phyloP scores from a whole-genome alignment of 2,113 vertebrate genomes.

The Saimiri boliviensis region DNA sequence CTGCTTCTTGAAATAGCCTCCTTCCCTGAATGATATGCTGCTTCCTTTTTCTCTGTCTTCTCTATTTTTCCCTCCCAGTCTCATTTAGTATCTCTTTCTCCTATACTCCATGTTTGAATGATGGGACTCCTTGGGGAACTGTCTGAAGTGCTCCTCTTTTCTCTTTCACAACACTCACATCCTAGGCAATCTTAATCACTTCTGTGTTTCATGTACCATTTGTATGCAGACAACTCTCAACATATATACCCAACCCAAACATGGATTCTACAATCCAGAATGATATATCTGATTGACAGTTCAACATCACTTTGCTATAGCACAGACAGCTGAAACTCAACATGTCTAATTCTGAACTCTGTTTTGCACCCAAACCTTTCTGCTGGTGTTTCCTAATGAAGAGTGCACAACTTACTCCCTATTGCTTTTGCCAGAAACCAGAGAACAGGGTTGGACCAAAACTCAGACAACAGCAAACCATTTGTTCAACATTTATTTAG shows the following conservation, averaged over 20 bases:
- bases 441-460: neutral
- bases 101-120: neutral
- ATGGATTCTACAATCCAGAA: neutral
- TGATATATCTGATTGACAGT: neutral
- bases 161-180: neutral
- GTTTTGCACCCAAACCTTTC: neutral
- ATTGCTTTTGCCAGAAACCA: conserved; percentile 4
- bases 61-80: neutral
- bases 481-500: conserved; percentile 53
- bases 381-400: neutral
- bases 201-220: neutral
- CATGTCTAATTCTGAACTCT: neutral
- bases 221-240: neutral
- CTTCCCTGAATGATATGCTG: neutral
- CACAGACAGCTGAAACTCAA: neutral
- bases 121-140: neutral
- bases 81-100: neutral
- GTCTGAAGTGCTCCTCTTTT: neutral
- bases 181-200: neutral
- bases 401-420: neutral
- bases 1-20: neutral
- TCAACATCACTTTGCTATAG: neutral
- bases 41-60: neutral
- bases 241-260: neutral
- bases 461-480: conserved; percentile 15